Evolutionary conservation across 2,113 vertebrate species (phyloP).

Genomic region (Tiliqua scincoides): DNA sequence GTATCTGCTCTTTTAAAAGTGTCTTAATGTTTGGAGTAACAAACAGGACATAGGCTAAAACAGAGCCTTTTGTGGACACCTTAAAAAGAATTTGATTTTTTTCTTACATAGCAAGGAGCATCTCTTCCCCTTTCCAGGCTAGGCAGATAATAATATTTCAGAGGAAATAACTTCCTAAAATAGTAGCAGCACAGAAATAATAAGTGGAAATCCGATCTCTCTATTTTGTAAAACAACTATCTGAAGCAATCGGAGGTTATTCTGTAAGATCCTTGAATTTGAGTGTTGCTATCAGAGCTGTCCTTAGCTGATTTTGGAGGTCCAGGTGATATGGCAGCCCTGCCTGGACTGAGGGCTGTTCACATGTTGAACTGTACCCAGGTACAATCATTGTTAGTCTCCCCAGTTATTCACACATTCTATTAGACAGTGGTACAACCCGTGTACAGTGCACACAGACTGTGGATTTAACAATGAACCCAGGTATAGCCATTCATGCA

Average conservation of each 20-base stretch:
- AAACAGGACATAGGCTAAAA: not conserved
- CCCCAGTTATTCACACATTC: no score
- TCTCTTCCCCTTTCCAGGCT: not conserved
- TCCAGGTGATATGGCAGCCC: not conserved
- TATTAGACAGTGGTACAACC: no score
- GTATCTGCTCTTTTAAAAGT: not conserved
- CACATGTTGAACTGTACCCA: no score
- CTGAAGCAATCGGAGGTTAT: fast-evolving
- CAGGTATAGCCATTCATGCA: no score
- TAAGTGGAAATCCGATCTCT: not conserved
- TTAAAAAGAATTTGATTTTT: not conserved
- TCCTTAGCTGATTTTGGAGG: not conserved
- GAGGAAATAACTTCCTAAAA: not conserved
- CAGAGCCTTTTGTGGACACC: not conserved
- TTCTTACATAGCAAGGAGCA: not conserved
- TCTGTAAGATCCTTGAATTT: fast-evolving
- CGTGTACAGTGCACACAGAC: no score
- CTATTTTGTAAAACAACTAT: fast-evolving
- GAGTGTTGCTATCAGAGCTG: fast-evolving
- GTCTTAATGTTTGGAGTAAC: not conserved
- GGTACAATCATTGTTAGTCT: no score
- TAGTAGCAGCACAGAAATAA: not conserved
- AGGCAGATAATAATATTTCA: conserved; percentile 12
- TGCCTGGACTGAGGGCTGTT: not conserved
- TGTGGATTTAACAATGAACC: no score